These are phyloP conservation scores for Zapus hudsonius DNA, from an alignment of 2,113 vertebrate species.

Conservation along the genomic window DNA sequence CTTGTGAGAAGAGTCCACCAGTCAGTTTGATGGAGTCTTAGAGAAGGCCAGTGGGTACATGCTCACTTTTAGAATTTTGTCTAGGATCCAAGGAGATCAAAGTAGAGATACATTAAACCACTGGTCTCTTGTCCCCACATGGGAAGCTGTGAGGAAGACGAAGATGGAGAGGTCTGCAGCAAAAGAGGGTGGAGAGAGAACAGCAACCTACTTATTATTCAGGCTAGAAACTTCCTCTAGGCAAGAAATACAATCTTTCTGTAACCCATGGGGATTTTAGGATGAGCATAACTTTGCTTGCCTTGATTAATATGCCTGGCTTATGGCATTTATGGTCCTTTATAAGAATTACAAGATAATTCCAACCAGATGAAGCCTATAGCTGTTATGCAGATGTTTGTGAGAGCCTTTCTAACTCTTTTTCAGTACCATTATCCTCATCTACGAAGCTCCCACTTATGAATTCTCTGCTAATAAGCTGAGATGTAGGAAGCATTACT, in stretches of 20 bases:
- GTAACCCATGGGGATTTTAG: rapidly evolving
- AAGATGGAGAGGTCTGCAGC: too few relatives aligned
- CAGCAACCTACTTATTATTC: neutral
- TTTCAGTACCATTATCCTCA: neutral
- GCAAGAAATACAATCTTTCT: neutral
- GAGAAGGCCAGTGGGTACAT: rapidly evolving
- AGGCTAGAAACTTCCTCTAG: rapidly evolving
- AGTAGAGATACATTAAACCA: too few relatives aligned
- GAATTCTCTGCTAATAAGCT: neutral
- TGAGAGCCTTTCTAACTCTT: neutral
- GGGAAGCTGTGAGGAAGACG: too few relatives aligned
- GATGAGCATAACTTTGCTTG: neutral
- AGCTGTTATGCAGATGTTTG: neutral
- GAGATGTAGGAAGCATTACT: rapidly evolving
- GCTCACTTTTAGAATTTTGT: neutral
- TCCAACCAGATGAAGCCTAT: neutral
- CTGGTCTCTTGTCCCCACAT: too few relatives aligned
- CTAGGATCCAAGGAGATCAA: neutral
- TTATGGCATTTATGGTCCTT: neutral
- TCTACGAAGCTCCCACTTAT: constrained; percentile 14
- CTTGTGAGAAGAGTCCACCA: neutral
- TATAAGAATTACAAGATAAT: neutral
- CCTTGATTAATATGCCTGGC: rapidly evolving
- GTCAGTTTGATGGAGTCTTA: neutral
- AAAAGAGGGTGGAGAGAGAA: neutral